A percentile compares a stretch with the other conserved stretches of the same genome.
Evolutionary conservation across 2,113 vertebrate species (phyloP).

Genomic region (Thryonomys swinderianus): DNA sequence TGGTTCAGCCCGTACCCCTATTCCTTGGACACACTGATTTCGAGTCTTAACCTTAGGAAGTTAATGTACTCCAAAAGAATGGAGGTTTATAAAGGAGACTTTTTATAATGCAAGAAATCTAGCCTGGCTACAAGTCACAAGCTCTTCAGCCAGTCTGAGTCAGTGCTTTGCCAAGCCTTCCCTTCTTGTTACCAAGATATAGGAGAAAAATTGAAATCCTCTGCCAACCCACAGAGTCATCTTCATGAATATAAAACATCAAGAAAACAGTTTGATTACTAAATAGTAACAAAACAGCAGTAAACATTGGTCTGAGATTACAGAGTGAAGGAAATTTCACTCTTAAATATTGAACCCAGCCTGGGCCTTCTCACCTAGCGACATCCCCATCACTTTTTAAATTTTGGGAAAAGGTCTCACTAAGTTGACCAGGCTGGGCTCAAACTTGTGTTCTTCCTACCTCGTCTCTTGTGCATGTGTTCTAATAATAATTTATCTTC

Average conservation of each 20-base stretch:
- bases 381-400: background rate
- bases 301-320: background rate
- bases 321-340: background rate
- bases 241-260: background rate
- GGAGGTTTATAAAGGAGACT: background rate
- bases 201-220: background rate
- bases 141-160: background rate
- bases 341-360: background rate
- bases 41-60: background rate
- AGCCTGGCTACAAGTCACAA: background rate
- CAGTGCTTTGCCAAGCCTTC: background rate
- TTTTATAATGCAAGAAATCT: background rate
- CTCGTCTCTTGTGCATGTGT: background rate
- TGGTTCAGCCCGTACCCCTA: background rate
- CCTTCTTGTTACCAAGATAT: background rate
- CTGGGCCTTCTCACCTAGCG: background rate
- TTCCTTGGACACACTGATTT: background rate
- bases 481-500: background rate
- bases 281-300: background rate
- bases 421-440: background rate
- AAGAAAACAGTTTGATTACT: slow-evolving; percentile 5
- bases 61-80: background rate
- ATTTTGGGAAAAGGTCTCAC: background rate
- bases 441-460: background rate
- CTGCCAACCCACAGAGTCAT: background rate